Evolutionary conservation across 2,113 vertebrate species (phyloP), one percentile per base, ranked within the genome.

Genomic region (Sorex fumeus): DNA sequence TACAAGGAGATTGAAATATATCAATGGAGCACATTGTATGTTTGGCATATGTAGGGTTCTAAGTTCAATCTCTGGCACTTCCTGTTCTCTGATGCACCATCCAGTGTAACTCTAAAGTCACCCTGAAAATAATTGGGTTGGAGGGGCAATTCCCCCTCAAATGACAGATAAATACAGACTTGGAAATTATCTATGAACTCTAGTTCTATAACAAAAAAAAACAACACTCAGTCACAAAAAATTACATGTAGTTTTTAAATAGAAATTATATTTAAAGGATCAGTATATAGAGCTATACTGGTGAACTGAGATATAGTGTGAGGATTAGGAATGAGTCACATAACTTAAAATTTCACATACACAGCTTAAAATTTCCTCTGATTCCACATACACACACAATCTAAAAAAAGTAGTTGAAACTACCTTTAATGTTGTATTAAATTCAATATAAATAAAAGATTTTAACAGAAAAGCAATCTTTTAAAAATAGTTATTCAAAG

Each of bases 391-490:
- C 18, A 64, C 2, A 13, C 84, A 87, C 83, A 87, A 69, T 19
- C 10, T 47, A 71, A 70, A 91, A 92, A 69, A 81, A 66, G 57
- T 5, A 72, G 21, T 18, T 85, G 18, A 87, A 91, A 50, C 57
- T 28, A 86, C 36, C 32, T 16, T 67, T 7, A 72, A 32, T 66
- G 32, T 74, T 88, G 40, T 66, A 82, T 78, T 64, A 50, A 36
- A 91, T 50, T 45, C 28, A 75, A 21, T 50, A 30, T 21, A 62
- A 16, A 71, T 21, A 77, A 10, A 34, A 25, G 8, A 84, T 89
- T 80, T 77, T 13, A 40, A 18, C 10, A 86, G 50, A 82, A 32
- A 67, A 90, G 27, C 11, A 32, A 64, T 13, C 9, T 36, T 50
- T 60, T 71, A 81, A 64, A 9, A 28, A 69, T 1, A 30, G 2